A percentile compares a stretch with the other conserved stretches of the same genome.
Evolutionary conservation across 2,113 vertebrate species (phyloP).

Genomic region (Gallinago paraguaiae): DNA sequence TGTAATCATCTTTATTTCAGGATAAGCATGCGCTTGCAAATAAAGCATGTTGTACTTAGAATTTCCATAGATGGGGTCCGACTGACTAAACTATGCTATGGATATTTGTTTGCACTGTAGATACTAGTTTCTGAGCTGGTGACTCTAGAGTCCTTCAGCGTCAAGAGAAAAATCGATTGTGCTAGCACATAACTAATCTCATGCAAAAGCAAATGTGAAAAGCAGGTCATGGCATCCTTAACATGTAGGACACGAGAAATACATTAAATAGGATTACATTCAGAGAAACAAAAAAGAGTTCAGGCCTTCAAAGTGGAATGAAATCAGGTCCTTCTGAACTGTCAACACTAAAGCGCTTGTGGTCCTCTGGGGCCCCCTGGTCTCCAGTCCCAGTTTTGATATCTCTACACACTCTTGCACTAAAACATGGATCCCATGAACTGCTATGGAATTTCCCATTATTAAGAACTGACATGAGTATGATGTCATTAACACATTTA

Average conservation of each 20-base stretch:
- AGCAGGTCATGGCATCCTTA: background rate
- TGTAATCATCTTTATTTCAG: background rate
- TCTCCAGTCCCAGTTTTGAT: background rate
- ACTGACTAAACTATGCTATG: background rate
- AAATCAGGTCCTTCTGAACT: background rate
- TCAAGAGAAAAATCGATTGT: background rate
- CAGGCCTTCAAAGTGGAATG: background rate
- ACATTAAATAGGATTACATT: background rate
- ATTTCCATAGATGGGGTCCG: background rate
- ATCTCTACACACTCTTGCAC: background rate
- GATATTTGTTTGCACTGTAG: background rate
- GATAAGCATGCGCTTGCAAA: background rate
- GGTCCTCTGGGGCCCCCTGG: background rate
- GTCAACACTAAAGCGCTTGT: background rate
- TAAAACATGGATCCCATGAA: background rate
- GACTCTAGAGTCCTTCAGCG: background rate
- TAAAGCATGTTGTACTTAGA: background rate
- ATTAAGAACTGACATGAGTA: background rate
- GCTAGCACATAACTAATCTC: background rate
- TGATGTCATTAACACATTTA: background rate
- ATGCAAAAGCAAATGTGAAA: background rate
- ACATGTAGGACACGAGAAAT: background rate
- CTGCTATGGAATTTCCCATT: background rate
- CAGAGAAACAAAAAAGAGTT: background rate
- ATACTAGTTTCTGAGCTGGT: background rate